These are phyloP conservation scores for Lipotes vexillifer DNA, from an alignment of 2,113 vertebrate species.

Conservation along the genomic window DNA sequence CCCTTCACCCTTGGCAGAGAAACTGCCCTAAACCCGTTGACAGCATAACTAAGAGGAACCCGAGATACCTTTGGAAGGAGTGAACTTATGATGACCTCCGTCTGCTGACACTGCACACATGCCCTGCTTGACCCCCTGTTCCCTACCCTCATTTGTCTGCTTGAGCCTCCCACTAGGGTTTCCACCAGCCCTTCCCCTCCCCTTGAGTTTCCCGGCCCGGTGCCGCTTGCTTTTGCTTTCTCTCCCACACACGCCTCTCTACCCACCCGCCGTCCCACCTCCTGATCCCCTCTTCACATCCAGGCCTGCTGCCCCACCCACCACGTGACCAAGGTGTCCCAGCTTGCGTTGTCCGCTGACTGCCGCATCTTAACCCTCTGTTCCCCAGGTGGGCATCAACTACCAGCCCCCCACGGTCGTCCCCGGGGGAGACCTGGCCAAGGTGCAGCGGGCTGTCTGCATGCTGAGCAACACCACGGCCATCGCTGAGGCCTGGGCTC, in stretches of 20 bases:
- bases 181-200: neutral
- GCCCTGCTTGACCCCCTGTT: neutral
- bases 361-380: neutral
- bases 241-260: neutral
- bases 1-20: neutral
- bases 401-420: constrained; percentile 85
- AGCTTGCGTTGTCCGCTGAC: neutral
- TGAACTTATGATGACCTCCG: neutral
- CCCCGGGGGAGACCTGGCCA: constrained; percentile 83
- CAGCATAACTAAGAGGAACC: neutral
- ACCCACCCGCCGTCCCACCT: too few relatives aligned
- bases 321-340: neutral
- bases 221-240: neutral
- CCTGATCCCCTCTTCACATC: neutral
- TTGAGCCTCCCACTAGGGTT: neutral
- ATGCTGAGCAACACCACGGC: constrained; percentile 88
- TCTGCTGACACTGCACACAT: rapidly evolving
- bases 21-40: neutral
- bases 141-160: neutral
- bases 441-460: constrained; percentile 83
- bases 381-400: constrained; percentile 85
- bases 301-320: neutral
- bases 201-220: neutral
- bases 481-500: constrained; percentile 84
- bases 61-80: neutral